These are phyloP conservation scores for Tiaroga cobitis DNA, from an alignment of 2,797 vertebrate genomes.

Conservation along the genomic window DNA sequence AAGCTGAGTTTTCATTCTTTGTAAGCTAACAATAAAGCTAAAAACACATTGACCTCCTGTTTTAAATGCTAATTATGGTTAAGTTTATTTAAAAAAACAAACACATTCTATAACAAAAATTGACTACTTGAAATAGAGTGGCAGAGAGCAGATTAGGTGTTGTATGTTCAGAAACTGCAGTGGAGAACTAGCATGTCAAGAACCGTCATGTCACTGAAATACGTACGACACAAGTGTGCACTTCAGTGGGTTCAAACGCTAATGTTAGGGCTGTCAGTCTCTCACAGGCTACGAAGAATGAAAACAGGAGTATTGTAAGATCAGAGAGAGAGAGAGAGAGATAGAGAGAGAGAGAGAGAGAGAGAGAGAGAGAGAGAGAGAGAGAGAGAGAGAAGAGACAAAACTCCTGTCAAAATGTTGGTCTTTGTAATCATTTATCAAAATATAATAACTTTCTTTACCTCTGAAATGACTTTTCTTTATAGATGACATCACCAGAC, in stretches of 20 bases:
- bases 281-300: not conserved
- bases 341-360: slow-evolving; percentile 6
- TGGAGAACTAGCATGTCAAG: slow-evolving; percentile 3
- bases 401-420: not conserved
- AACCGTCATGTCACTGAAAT: not conserved
- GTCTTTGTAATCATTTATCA: not conserved
- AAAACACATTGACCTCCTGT: not conserved
- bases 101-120: not conserved
- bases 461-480: not conserved
- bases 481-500: not conserved
- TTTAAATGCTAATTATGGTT: not conserved
- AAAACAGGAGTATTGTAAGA: not conserved
- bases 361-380: not conserved
- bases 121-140: not conserved
- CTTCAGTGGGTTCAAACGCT: not conserved
- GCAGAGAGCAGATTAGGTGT: not conserved
- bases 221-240: not conserved
- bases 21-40: not conserved
- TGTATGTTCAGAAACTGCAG: not conserved
- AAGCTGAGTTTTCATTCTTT: not conserved
- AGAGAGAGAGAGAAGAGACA: not conserved
- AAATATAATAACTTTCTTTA: slow-evolving; percentile 11
- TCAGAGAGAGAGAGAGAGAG: not conserved
- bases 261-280: not conserved
- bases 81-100: not conserved